Conservation (phyloP, 2,888 invertebrate genomes). For the Physocephala rufipes region DNA sequence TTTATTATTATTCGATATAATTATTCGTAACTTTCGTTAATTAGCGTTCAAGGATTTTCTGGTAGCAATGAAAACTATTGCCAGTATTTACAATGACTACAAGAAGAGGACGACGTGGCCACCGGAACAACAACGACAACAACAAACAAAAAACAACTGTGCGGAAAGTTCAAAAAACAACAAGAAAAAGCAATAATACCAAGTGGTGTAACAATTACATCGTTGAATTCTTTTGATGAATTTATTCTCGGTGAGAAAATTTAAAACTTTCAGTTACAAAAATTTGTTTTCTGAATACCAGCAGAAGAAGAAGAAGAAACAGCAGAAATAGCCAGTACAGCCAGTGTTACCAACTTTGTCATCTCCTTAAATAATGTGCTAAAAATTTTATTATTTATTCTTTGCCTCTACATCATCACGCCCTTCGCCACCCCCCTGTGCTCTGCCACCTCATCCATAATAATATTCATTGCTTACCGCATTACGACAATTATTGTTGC, state of each 20-base stretch:
- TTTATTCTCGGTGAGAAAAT: conserved; percentile 33
- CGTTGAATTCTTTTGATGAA: conserved; percentile 27
- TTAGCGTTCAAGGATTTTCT: too few species aligned
- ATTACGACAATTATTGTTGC: too few species aligned
- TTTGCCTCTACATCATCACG: too few species aligned
- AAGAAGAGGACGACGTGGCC: too few species aligned
- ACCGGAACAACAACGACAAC: conserved; percentile 15
- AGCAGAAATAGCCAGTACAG: conserved; percentile 22
- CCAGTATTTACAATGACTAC: too few species aligned
- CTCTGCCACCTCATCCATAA: not conserved
- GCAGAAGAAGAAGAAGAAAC: not conserved
- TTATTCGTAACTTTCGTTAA: too few species aligned
- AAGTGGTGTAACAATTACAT: not conserved
- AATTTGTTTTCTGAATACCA: conserved; percentile 20
- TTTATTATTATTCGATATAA: too few species aligned
- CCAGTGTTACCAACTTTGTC: conserved; percentile 35
- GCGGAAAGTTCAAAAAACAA: conserved; percentile 13
- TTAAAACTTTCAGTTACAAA: conserved; percentile 29
- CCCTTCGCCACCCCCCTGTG: not conserved
- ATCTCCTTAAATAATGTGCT: conserved; percentile 31
- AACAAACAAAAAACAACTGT: not conserved
- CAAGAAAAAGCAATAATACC: conserved; percentile 24
- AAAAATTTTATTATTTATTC: conserved; percentile 11
- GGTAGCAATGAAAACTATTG: too few species aligned
- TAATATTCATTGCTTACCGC: not conserved